A percentile compares a stretch with the other conserved stretches of the same genome.
These are phyloP conservation scores for Cynopterus sphinx DNA, from an alignment of 2,797 vertebrate genomes.

Conservation along the genomic window DNA sequence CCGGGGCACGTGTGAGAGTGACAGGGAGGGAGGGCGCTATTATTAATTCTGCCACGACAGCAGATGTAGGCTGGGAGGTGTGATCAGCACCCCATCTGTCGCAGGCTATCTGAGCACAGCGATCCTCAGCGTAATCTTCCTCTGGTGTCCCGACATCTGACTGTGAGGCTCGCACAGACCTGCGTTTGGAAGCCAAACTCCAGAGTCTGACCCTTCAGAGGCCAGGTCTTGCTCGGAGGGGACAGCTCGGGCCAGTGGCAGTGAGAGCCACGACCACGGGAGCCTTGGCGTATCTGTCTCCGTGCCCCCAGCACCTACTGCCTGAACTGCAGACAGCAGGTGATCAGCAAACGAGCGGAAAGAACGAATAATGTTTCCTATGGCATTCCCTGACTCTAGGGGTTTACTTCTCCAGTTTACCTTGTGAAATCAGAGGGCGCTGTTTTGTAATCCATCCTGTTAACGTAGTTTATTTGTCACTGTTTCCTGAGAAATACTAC, in stretches of 20 bases:
- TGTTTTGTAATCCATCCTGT: neutral
- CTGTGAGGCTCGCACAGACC: neutral
- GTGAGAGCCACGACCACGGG: rapidly evolving
- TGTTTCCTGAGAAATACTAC: neutral
- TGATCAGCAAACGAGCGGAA: neutral
- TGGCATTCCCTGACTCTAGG: neutral
- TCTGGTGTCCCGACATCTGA: neutral
- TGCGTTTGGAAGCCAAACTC: neutral
- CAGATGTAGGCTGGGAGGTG: neutral
- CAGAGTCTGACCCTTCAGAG: neutral
- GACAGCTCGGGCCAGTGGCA: neutral
- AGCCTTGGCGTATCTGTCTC: rapidly evolving
- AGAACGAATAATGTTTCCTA: neutral
- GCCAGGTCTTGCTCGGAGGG: neutral
- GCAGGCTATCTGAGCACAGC: neutral
- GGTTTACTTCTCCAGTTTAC: neutral
- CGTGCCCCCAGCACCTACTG: neutral
- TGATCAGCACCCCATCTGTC: neutral
- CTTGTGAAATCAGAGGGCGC: neutral
- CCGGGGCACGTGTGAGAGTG: neutral
- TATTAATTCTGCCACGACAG: neutral
- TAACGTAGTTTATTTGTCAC: neutral
- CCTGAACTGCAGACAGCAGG: rapidly evolving
- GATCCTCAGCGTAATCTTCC: neutral
- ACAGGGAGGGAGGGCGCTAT: neutral